Evolutionary conservation across 2,888 invertebrate genomes (phyloP).

Genomic region (Furcula furcula): DNA sequence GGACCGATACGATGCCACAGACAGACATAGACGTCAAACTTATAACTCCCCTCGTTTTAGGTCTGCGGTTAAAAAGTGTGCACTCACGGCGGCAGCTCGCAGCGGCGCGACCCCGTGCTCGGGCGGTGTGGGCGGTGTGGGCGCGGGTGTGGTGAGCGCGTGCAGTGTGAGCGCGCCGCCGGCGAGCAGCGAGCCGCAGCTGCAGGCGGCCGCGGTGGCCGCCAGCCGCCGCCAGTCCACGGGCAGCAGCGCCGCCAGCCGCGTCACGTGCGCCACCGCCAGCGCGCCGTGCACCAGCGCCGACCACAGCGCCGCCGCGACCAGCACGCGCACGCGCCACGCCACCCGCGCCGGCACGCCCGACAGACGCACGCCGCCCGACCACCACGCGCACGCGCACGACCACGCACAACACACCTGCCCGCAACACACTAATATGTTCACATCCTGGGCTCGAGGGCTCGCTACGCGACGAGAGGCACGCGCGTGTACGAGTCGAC

Average conservation of each 20-base stretch:
- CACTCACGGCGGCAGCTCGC: not conserved
- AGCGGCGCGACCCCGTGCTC: constrained; percentile 34
- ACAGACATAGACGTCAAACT: too few relatives aligned
- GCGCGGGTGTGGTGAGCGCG: constrained; percentile 41
- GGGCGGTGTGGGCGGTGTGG: constrained; percentile 40
- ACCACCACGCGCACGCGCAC: constrained; percentile 52
- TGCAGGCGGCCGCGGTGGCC: constrained; percentile 3
- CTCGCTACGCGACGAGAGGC: too few relatives aligned
- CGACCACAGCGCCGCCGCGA: constrained; percentile 62
- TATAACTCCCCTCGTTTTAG: too few relatives aligned
- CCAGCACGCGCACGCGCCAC: constrained; percentile 54
- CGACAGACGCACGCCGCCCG: constrained; percentile 40
- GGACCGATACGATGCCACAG: too few relatives aligned
- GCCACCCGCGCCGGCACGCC: constrained; percentile 46
- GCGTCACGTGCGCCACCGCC: constrained; percentile 58
- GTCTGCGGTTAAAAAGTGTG: too few relatives aligned
- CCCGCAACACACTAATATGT: too few relatives aligned
- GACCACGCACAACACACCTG: constrained; percentile 41
- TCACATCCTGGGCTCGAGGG: too few relatives aligned
- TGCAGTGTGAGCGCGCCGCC: constrained; percentile 50
- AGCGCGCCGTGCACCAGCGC: constrained; percentile 62
- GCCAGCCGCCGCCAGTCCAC: constrained; percentile 61
- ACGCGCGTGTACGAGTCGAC: too few relatives aligned
- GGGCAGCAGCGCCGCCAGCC: constrained; percentile 65
- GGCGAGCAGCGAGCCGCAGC: constrained; percentile 35